A percentile compares a stretch with the other conserved stretches of the same genome.
Conservation (phyloP, 1,140 invertebrate genomes). For the Brachionus manjavacas region DNA sequence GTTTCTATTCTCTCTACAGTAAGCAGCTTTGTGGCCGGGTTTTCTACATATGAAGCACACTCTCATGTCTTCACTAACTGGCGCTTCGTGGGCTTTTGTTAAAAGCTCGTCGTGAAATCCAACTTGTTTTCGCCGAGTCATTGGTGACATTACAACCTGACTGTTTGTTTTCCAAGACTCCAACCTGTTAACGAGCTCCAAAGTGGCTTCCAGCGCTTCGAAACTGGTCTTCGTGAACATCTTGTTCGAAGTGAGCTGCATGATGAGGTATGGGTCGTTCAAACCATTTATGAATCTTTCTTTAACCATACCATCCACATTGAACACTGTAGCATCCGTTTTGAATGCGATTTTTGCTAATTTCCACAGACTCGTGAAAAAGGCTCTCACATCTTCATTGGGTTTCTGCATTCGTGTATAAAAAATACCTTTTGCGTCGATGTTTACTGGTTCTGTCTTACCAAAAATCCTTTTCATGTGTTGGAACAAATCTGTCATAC, state of each 20-base stretch:
- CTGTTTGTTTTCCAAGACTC: not conserved
- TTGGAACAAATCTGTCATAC: no score
- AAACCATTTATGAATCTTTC: not conserved
- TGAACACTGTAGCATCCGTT: not conserved
- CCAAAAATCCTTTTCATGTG: no score
- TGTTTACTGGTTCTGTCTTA: no score
- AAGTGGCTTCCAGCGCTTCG: not conserved
- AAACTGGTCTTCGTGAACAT: not conserved
- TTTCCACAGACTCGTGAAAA: no score
- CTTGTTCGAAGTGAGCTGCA: not conserved
- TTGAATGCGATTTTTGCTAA: no score
- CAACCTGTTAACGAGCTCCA: not conserved
- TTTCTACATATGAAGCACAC: no score
- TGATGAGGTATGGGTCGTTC: not conserved
- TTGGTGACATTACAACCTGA: not conserved
- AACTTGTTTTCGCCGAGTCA: not conserved
- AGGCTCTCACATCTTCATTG: no score
- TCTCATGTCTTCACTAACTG: no score
- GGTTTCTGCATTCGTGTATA: no score
- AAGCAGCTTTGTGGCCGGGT: not conserved
- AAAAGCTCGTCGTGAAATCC: not conserved
- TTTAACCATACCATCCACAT: not conserved
- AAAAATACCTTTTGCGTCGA: no score
- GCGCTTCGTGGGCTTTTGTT: no score
- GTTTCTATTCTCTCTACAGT: not conserved